These are phyloP conservation scores for Etheostoma cragini DNA, from an alignment of 2,113 vertebrate species.

Conservation along the genomic window DNA sequence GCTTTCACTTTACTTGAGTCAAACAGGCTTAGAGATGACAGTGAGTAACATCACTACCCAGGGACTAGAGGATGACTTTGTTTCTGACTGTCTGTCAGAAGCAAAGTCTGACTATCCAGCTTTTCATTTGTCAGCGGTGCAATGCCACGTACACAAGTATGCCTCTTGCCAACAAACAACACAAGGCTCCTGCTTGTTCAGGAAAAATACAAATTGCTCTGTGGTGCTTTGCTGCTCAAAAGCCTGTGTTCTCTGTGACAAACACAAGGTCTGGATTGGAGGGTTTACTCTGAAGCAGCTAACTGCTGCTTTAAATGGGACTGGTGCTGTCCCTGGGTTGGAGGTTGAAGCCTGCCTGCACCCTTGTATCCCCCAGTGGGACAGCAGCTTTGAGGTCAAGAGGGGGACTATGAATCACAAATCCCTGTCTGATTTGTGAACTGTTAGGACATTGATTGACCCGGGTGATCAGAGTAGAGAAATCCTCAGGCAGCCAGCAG, in stretches of 20 bases:
- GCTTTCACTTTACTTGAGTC: constrained; percentile 37
- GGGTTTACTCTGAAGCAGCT: constrained; percentile 34
- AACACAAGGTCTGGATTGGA: background rate
- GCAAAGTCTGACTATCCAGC: constrained; percentile 29
- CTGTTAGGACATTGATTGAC: constrained; percentile 67
- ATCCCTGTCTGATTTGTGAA: constrained; percentile 71
- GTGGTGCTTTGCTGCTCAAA: constrained; percentile 38
- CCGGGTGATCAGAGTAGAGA: constrained; percentile 60
- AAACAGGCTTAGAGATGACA: constrained; percentile 9
- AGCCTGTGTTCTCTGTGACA: constrained; percentile 32
- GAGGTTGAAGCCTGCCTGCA: constrained; percentile 21
- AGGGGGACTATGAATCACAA: constrained; percentile 66
- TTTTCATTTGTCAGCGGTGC: constrained; percentile 56
- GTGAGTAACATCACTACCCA: constrained; percentile 22
- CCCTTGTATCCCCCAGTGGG: constrained; percentile 14
- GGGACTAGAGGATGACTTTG: constrained; percentile 42
- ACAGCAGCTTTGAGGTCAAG: constrained; percentile 46
- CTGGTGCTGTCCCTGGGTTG: constrained; percentile 8
- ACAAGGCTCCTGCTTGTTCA: constrained; percentile 54
- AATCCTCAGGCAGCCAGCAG: constrained; percentile 50
- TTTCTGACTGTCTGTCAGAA: constrained; percentile 29
- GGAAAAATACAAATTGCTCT: constrained; percentile 57
- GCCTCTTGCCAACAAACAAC: constrained; percentile 42
- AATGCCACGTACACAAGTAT: constrained; percentile 31
- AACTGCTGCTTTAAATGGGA: constrained; percentile 28